phyloP scores from a whole-genome alignment of 2,113 vertebrate genomes.

The Notarius quadriscutis region DNA sequence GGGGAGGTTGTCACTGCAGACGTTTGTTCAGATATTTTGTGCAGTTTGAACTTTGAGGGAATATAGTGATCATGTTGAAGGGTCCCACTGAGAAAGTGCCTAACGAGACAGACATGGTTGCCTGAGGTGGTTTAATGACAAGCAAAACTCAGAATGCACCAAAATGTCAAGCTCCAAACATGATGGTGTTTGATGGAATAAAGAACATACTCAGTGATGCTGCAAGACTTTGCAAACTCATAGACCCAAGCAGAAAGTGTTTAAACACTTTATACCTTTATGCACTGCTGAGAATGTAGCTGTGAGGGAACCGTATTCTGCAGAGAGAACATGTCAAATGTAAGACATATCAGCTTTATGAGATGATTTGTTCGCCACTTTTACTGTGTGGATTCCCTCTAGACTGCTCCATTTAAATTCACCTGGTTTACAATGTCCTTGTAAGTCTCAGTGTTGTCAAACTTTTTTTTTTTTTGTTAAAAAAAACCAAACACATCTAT shows the following conservation, averaged over 20 bases:
- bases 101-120: conserved; percentile 6
- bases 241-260: not conserved
- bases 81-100: conserved; percentile 17
- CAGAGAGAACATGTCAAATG: conserved; percentile 9
- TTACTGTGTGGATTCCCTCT: not conserved
- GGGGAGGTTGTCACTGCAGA: conserved; percentile 1
- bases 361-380: conserved; percentile 14
- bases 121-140: conserved; percentile 12
- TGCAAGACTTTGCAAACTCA: conserved; percentile 20
- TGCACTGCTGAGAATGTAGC: not conserved
- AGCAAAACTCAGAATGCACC: conserved; percentile 12
- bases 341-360: not conserved
- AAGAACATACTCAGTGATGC: not conserved
- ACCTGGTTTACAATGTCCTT: not conserved
- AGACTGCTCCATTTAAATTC: not conserved
- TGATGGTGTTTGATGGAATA: not conserved
- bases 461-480: not conserved
- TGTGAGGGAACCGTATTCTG: conserved; percentile 5
- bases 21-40: conserved; percentile 8
- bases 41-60: not conserved
- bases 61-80: conserved; percentile 4
- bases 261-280: conserved; percentile 15
- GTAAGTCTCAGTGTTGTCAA: not conserved
- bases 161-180: conserved; percentile 9
- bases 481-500: too few relatives aligned